Evolutionary conservation across 2,797 vertebrate species (phyloP).

Genomic region (Iguana delicatissima): DNA sequence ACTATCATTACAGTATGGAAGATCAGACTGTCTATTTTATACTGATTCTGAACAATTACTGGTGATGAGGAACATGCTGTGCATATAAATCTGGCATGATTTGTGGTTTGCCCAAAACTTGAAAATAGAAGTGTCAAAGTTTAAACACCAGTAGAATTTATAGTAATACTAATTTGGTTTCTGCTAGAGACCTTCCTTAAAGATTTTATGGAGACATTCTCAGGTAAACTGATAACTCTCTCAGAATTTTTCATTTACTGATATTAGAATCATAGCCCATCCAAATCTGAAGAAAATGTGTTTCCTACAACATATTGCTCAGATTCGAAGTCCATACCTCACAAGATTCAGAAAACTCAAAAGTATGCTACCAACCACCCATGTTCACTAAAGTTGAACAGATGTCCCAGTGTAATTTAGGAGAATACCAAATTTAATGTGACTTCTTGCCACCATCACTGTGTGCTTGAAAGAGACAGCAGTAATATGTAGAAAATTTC

Average conservation of each 20-base stretch:
- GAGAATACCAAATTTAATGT: too few species aligned
- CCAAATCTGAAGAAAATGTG: not conserved
- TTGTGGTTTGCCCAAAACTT: not conserved
- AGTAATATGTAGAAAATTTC: too few species aligned
- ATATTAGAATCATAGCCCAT: not conserved
- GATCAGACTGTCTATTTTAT: not conserved
- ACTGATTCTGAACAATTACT: not conserved
- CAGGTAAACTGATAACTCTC: too few species aligned
- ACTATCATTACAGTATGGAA: not conserved
- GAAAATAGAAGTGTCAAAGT: not conserved
- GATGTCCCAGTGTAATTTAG: too few species aligned
- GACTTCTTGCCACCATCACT: too few species aligned
- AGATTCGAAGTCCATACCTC: not conserved
- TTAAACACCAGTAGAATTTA: not conserved
- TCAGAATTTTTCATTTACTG: not conserved
- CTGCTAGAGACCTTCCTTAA: not conserved
- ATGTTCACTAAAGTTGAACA: too few species aligned
- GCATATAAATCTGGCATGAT: not conserved
- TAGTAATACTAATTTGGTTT: not conserved
- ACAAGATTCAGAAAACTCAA: not conserved
- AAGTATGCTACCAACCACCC: not conserved
- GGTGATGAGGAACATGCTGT: not conserved
- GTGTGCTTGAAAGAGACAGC: too few species aligned
- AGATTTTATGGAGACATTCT: not conserved
- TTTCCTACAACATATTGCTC: not conserved